Percentiles rank a stretch among this genome's conserved stretches.
Evolutionary conservation across 2,888 invertebrate species (phyloP).

Genomic region (Chalcis sispes): DNA sequence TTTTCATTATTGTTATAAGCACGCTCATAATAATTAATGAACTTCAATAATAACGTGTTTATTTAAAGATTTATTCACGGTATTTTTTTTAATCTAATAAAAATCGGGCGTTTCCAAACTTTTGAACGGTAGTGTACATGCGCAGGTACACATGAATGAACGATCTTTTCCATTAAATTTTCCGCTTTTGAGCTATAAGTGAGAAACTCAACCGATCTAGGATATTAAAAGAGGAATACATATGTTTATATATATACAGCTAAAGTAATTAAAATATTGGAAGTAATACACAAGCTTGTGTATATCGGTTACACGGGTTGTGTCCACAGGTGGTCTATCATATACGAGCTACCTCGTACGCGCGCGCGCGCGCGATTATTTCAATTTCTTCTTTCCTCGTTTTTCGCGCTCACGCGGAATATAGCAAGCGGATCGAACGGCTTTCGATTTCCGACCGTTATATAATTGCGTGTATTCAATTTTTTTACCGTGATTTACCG

Average conservation of each 20-base stretch:
- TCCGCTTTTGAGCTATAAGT: conserved; percentile 12
- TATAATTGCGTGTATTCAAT: conserved; percentile 3
- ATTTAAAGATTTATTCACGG: too few species aligned
- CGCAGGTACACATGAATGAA: too few species aligned
- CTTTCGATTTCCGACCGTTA: conserved; percentile 12
- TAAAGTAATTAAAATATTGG: conserved; percentile 18
- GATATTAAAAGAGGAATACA: neutral
- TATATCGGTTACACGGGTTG: neutral
- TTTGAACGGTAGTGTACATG: too few species aligned
- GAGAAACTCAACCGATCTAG: conserved; percentile 12
- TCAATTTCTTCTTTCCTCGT: conserved; percentile 25
- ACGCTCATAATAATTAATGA: too few species aligned
- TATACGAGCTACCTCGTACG: neutral
- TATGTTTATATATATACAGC: neutral
- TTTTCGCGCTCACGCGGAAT: neutral
- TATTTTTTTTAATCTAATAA: too few species aligned
- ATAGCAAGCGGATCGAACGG: neutral
- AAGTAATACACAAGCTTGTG: neutral
- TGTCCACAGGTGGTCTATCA: conserved; percentile 13
- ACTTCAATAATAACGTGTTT: too few species aligned
- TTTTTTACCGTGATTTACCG: conserved; percentile 3
- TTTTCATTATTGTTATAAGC: too few species aligned
- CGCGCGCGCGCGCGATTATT: neutral
- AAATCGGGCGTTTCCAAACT: too few species aligned
- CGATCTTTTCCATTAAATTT: conserved; percentile 9